A percentile compares a stretch with the other conserved stretches of the same genome.
phyloP scores from a whole-genome alignment of 2,113 vertebrate species.

The Protobothrops flavoviridis region DNA sequence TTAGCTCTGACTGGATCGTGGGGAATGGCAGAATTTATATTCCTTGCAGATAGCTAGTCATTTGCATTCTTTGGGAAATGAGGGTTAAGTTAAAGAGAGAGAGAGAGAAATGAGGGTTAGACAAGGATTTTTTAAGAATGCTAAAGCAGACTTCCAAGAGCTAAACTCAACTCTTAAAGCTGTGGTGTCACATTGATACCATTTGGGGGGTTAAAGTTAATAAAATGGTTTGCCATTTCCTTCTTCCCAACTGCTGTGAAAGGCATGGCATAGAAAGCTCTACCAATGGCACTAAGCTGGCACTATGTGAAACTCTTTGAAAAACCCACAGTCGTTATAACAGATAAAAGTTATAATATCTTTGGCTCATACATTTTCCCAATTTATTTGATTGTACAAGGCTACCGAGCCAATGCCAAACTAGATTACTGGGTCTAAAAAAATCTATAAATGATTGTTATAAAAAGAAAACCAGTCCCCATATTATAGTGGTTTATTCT shows the following conservation, averaged over 20 bases:
- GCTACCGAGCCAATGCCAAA: slow-evolving; percentile 29
- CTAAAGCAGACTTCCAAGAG: neutral
- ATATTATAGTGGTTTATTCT: slow-evolving; percentile 28
- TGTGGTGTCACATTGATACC: neutral
- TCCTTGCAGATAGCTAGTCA: no score
- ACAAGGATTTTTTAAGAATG: neutral
- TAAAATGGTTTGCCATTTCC: neutral
- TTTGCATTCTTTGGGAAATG: no score
- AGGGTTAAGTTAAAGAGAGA: no score
- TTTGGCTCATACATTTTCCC: neutral
- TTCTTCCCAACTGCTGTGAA: neutral
- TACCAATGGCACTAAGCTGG: neutral
- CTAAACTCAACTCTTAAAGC: neutral
- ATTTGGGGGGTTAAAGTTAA: neutral
- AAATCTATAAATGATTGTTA: slow-evolving; percentile 48
- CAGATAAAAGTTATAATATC: neutral
- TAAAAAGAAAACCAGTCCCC: slow-evolving; percentile 51
- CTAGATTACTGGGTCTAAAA: slow-evolving; percentile 22
- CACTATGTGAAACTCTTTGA: neutral
- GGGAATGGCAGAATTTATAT: no score
- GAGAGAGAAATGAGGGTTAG: neutral
- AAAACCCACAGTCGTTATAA: neutral
- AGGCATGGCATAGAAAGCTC: neutral
- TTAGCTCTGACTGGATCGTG: no score
- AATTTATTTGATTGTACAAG: slow-evolving; percentile 9